phyloP scores from a whole-genome alignment of 2,113 vertebrate species.

The Leiothrix lutea region DNA sequence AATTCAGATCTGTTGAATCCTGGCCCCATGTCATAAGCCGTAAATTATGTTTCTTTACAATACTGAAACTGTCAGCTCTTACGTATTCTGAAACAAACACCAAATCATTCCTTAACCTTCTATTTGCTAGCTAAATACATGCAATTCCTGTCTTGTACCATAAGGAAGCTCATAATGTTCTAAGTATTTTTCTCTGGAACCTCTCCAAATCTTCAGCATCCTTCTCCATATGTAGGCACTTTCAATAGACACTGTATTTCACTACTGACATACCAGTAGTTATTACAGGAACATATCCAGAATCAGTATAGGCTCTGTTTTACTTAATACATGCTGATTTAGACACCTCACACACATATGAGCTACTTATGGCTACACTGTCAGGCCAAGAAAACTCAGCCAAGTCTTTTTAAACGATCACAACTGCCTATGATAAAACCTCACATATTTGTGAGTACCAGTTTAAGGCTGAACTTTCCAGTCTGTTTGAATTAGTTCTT shows the following conservation, averaged over 20 bases:
- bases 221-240: neutral
- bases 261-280: neutral
- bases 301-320: neutral
- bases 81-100: neutral
- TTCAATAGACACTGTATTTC: neutral
- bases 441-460: neutral
- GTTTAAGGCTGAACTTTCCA: neutral
- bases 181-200: neutral
- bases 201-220: neutral
- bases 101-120: neutral
- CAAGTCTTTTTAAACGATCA: neutral
- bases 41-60: neutral
- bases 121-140: neutral
- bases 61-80: neutral
- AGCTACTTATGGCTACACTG: neutral
- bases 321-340: neutral
- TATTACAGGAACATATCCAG: neutral
- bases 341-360: neutral
- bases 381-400: neutral
- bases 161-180: neutral
- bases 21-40: neutral
- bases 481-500: neutral
- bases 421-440: neutral
- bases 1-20: neutral
- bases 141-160: neutral